Base-by-base conservation (phyloP, 1,140 invertebrate genomes). In the Diorhabda elongata region DNA sequence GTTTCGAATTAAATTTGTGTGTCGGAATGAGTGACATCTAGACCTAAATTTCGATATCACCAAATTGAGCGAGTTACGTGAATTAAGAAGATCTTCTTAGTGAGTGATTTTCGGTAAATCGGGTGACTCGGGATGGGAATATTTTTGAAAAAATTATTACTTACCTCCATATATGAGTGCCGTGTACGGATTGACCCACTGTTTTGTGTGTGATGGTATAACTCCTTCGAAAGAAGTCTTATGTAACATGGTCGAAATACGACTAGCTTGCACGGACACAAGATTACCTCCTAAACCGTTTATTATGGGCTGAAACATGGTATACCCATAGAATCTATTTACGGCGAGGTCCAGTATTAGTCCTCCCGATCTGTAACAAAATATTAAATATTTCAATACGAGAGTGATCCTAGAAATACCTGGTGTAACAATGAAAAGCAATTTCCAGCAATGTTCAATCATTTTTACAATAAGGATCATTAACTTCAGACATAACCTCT, bases 261-360 rank as follows among this genome's bases (percentile, higher is more conserved):
- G 87, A 74, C 93, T 96, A 2, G 96, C 93, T 83, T 98, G 96
- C n/a, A 99, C 95, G 42, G 96, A 97, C 1, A 97, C 97, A 74
- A 99, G 84, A 83, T 99, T 99, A 4, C 97, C 97, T 58, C 96
- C 97, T 73, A 98, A 96, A 9, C 97, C 94, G 77, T 96, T 96
- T 58, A 97, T 93, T 42, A 96, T 95, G 0, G 94, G 94, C 80
- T 95, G 92, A 81, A 94, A 96, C 26, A 94, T 90, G 56, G 91
- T 92, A 80, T 94, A 94, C 42, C 91, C 91, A n/a, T 85, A 82
- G 77, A 90, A 94, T 4, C 84, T 82, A 67, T 89, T 84, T 2
- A 94, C 90, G 0, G 92, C 91, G 70, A 85, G 83, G 76, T 94
- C 92, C 47, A 96, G 82, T 41, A 95, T 90, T 66, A 94, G 84